Base-by-base conservation (phyloP, 2,113 vertebrate genomes). In the Megaleporinus macrocephalus region DNA sequence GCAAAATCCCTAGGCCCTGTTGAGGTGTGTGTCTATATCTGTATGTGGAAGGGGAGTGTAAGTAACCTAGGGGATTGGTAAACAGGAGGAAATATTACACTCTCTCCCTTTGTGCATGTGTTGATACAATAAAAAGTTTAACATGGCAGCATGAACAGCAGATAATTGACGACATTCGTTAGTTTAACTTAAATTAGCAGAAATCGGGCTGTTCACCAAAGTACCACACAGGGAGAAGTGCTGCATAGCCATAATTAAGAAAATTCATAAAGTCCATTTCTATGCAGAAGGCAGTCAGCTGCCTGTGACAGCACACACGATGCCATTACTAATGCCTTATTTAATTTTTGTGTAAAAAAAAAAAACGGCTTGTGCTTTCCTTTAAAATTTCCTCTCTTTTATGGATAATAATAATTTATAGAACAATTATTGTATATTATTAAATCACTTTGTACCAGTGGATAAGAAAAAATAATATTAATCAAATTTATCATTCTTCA, bases 51-150 rank as follows among this genome's bases (percentile, higher is more conserved):
- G 11, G 36, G 55, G 55, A 26, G 30, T 44, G 30, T 36, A 26
- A 41, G 73, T 75, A 62, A 62, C 55, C 73, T 76, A 61, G 55
- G 55, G 73, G 73, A n/a, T 30, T 24, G 30, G 36, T 76, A 76
- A 62, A 62, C 73, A 62, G 33, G 69, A 75, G 55, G 47, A n/a
- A 59, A 36, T 61, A 41, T 24, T 61, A 24, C 22, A 2, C 24
- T 14, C 9, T 57, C 53, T 15, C 18, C 13, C 33, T 27, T 22
- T 76, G 73, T 47, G n/a, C 26, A 5, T 75, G 41, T 27, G 29
- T n/a, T 36, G 10, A n/a, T 59, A 36, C 10, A 14, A 61, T 44
- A n/a, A 68, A 41, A 20, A 36, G 36, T 68, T 68, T 36, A 20
- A 22, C 30, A n/a, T 36, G 15, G 20, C 30, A 20, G 20, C 65